Evolutionary conservation across 1,140 invertebrate genomes (phyloP).

Genomic region (Rhyzopertha dominica): DNA sequence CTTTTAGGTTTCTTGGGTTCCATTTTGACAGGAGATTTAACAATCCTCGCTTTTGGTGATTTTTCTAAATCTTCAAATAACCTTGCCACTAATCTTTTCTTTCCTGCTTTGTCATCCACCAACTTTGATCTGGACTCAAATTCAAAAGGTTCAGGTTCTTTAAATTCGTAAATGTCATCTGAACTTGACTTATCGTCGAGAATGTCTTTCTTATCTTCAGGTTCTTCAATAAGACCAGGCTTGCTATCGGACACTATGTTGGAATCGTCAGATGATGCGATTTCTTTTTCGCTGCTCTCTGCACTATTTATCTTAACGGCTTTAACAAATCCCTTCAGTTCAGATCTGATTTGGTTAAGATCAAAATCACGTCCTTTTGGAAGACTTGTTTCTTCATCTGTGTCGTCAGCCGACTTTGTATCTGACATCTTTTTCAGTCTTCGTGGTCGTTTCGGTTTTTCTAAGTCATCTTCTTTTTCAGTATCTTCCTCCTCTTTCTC

Average conservation of each 20-base stretch:
- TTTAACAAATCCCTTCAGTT: constrained; percentile 72
- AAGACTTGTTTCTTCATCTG: constrained; percentile 37
- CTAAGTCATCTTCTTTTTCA: constrained; percentile 40
- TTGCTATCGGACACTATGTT: constrained; percentile 36
- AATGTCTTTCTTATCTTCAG: constrained; percentile 25
- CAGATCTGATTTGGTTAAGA: constrained; percentile 75
- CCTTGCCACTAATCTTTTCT: constrained; percentile 51
- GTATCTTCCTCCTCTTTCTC: constrained; percentile 40
- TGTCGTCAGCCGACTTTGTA: constrained; percentile 33
- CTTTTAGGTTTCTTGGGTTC: constrained; percentile 33
- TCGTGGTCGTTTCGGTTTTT: constrained; percentile 31
- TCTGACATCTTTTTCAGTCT: constrained; percentile 34
- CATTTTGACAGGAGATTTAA: constrained; percentile 28
- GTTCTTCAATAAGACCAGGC: constrained; percentile 37
- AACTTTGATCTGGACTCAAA: constrained; percentile 59
- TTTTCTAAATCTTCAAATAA: constrained; percentile 53
- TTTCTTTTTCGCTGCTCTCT: constrained; percentile 36
- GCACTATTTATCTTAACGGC: constrained; percentile 48
- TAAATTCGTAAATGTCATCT: constrained; percentile 82
- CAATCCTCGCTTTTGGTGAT: constrained; percentile 34
- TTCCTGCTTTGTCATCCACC: constrained; percentile 50
- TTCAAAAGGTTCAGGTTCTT: constrained; percentile 82
- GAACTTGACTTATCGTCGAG: constrained; percentile 40
- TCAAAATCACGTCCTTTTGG: constrained; percentile 71
- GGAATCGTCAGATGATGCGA: constrained; percentile 43